phyloP scores from a whole-genome alignment of 2,888 invertebrate species.

The Hedya salicella region DNA sequence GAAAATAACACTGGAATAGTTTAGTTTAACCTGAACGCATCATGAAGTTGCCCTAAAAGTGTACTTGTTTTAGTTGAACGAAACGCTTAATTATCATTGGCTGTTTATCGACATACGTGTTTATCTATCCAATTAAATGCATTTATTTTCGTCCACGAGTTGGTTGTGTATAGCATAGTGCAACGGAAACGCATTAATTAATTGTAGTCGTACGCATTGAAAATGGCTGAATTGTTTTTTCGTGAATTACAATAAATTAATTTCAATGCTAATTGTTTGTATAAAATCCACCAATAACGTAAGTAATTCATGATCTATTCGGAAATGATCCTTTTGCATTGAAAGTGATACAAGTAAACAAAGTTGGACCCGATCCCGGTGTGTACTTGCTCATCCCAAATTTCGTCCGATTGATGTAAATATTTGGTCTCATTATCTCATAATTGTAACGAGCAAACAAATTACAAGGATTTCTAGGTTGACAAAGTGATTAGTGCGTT shows the following conservation, averaged over 20 bases:
- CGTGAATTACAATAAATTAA: constrained; percentile 42
- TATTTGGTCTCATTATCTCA: constrained; percentile 46
- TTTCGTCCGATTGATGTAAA: constrained; percentile 47
- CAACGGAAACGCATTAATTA: constrained; percentile 41
- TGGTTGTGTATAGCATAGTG: constrained; percentile 16
- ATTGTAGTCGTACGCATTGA: constrained; percentile 44
- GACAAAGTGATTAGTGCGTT: constrained; percentile 10
- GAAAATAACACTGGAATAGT: not conserved
- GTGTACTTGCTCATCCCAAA: constrained; percentile 42
- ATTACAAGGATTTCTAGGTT: constrained; percentile 30
- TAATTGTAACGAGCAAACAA: constrained; percentile 39
- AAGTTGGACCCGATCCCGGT: constrained; percentile 29
- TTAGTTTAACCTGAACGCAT: constrained; percentile 30
- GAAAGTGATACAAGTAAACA: constrained; percentile 33
- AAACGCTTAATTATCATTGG: constrained; percentile 32
- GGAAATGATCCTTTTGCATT: not conserved
- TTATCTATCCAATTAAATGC: constrained; percentile 34
- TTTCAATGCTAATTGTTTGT: constrained; percentile 30
- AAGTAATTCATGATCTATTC: constrained; percentile 13
- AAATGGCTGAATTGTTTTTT: constrained; percentile 45
- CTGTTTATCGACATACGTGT: not conserved
- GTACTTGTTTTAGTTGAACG: constrained; percentile 29
- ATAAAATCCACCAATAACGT: constrained; percentile 29
- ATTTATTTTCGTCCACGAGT: constrained; percentile 33
- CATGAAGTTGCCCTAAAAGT: constrained; percentile 10